A percentile compares a stretch with the other conserved stretches of the same genome.
These are phyloP conservation scores for Podarcis raffonei DNA, from an alignment of 2,113 vertebrate species.

Conservation along the genomic window DNA sequence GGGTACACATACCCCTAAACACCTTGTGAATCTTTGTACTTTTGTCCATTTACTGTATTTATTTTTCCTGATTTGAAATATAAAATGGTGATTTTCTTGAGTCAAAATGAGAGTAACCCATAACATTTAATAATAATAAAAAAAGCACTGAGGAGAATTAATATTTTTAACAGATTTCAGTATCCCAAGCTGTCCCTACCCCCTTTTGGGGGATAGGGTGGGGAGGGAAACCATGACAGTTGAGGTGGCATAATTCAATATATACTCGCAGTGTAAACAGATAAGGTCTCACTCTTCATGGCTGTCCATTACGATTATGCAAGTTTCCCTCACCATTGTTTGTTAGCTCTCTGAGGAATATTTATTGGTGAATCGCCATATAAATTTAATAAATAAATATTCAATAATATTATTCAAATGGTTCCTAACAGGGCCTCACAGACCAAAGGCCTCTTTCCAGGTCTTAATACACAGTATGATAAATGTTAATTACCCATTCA, in stretches of 20 bases:
- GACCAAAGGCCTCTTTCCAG: not conserved
- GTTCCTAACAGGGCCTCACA: accelerated
- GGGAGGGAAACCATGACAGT: not conserved
- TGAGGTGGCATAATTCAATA: not conserved
- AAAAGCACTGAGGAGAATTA: not conserved
- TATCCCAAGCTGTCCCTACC: not conserved
- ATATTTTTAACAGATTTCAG: not conserved
- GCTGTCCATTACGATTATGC: not conserved
- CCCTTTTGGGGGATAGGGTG: too few species aligned
- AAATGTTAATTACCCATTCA: not conserved
- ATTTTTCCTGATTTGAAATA: too few species aligned
- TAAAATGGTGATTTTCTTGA: too few species aligned
- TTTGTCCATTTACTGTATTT: too few species aligned
- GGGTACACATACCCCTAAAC: too few species aligned
- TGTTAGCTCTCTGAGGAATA: not conserved
- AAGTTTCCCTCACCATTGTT: not conserved
- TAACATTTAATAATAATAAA: too few species aligned
- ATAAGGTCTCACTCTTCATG: not conserved
- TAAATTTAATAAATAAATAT: not conserved
- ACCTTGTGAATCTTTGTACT: too few species aligned
- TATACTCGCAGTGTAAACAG: not conserved
- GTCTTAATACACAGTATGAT: not conserved
- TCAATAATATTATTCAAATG: not conserved
- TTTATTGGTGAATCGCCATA: not conserved
- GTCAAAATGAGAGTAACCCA: too few species aligned